These are phyloP conservation scores for Cremastinae sp. DNA, from an alignment of 2,888 invertebrate genomes.

Conservation along the genomic window DNA sequence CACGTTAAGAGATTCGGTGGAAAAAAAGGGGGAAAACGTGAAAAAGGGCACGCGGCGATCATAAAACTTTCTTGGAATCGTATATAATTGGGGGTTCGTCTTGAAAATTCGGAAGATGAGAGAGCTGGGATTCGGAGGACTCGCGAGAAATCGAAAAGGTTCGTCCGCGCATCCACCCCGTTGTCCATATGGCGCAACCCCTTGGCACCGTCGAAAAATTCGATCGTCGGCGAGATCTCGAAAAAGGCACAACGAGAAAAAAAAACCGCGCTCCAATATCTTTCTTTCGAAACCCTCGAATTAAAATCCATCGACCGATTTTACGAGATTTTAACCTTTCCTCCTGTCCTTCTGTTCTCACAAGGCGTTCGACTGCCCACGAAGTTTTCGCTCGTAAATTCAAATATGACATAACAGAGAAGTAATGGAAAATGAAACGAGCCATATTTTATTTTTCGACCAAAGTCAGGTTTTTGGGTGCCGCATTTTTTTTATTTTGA, in stretches of 20 bases:
- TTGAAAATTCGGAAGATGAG: constrained; percentile 25
- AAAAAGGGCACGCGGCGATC: constrained; percentile 5
- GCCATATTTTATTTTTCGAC: neutral
- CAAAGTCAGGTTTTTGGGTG: neutral
- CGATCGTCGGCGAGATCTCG: constrained; percentile 38
- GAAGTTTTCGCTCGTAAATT: constrained; percentile 22
- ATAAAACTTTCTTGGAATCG: constrained; percentile 50
- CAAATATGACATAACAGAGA: constrained; percentile 2
- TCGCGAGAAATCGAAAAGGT: constrained; percentile 28
- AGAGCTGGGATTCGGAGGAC: constrained; percentile 19
- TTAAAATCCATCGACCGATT: constrained; percentile 56
- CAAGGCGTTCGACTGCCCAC: constrained; percentile 5
- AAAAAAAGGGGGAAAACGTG: constrained; percentile 7
- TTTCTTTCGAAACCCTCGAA: constrained; percentile 40
- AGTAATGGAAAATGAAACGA: constrained; percentile 25
- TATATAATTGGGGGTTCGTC: constrained; percentile 54
- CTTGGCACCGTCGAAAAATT: constrained; percentile 55
- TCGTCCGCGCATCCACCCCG: constrained; percentile 52
- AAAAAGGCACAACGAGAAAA: constrained; percentile 14
- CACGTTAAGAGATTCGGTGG: no score
- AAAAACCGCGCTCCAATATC: constrained; percentile 18
- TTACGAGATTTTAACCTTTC: constrained; percentile 37
- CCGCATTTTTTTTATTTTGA: constrained; percentile 1
- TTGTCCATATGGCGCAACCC: constrained; percentile 65
- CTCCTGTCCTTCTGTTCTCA: constrained; percentile 17